Conservation (phyloP, 2,797 vertebrate genomes). For the Corythornis leucogaster region DNA sequence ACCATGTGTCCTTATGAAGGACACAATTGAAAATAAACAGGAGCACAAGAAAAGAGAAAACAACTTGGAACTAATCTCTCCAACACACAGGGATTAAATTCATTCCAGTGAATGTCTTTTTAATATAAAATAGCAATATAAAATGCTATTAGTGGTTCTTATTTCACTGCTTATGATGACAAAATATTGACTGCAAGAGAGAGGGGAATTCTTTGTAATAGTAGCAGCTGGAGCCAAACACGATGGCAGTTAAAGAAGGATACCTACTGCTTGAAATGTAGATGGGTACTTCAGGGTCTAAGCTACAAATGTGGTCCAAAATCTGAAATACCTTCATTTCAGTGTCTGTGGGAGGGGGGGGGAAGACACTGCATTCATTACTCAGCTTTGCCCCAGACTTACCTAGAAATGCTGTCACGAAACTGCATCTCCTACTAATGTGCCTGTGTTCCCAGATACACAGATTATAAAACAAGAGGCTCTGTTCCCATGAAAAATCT, state of each 20-base stretch:
- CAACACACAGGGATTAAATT: neutral
- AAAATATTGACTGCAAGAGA: neutral
- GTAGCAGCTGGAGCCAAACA: neutral
- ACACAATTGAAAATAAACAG: neutral
- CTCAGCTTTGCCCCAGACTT: neutral
- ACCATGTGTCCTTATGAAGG: neutral
- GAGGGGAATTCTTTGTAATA: neutral
- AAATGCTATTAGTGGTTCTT: neutral
- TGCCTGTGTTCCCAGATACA: neutral
- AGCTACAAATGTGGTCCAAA: neutral
- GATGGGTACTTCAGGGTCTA: neutral
- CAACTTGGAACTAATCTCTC: neutral
- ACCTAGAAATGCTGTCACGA: neutral
- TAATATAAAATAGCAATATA: neutral
- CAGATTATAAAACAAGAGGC: neutral
- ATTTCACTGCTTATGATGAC: neutral
- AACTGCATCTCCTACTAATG: neutral
- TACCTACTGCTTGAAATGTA: neutral
- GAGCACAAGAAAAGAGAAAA: neutral
- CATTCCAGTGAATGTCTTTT: neutral
- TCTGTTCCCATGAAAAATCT: neutral
- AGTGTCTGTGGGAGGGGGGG: too few species aligned
- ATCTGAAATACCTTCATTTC: neutral
- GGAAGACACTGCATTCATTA: neutral
- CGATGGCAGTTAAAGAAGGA: neutral